These are phyloP conservation scores for Smittia aterrima DNA, from an alignment of 2,888 invertebrate genomes.

Conservation along the genomic window DNA sequence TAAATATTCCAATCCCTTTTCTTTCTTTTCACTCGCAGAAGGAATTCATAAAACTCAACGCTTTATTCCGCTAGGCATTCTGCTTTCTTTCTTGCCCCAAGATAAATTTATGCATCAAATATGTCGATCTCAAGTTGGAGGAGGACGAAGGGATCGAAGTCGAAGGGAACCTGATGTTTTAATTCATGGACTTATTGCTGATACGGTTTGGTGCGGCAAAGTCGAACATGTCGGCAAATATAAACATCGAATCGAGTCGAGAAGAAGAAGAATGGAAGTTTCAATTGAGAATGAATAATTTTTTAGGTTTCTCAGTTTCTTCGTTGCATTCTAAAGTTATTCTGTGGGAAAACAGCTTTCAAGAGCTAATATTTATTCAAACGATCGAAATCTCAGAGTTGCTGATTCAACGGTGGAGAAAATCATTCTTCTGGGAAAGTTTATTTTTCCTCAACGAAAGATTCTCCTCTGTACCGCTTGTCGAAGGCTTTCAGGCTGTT, in stretches of 20 bases:
- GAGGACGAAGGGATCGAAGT: not conserved
- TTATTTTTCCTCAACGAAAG: not conserved
- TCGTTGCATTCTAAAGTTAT: not conserved
- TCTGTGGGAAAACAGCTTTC: not conserved
- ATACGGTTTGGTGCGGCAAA: not conserved
- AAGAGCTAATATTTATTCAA: slow-evolving; percentile 32
- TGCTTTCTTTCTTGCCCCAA: not conserved
- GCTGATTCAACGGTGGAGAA: slow-evolving; percentile 3
- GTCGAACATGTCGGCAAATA: not conserved
- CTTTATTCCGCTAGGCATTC: not conserved
- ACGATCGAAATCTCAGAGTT: slow-evolving; percentile 13
- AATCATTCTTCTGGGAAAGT: not conserved
- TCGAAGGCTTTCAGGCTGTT: slow-evolving; percentile 7
- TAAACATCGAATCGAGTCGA: not conserved
- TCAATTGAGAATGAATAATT: not conserved
- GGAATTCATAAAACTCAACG: slow-evolving; percentile 16
- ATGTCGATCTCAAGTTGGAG: not conserved
- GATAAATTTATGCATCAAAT: slow-evolving; percentile 4
- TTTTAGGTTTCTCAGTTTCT: not conserved
- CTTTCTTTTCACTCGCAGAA: not conserved
- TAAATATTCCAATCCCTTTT: slow-evolving; percentile 25
- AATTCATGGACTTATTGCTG: slow-evolving; percentile 22
- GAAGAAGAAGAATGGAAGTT: not conserved
- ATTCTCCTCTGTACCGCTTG: not conserved
- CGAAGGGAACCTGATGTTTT: slow-evolving; percentile 26